A percentile compares a stretch with the other conserved stretches of the same genome.
These are phyloP conservation scores for Pollimyrus isidori DNA, from an alignment of 2,113 vertebrate species.

Conservation along the genomic window DNA sequence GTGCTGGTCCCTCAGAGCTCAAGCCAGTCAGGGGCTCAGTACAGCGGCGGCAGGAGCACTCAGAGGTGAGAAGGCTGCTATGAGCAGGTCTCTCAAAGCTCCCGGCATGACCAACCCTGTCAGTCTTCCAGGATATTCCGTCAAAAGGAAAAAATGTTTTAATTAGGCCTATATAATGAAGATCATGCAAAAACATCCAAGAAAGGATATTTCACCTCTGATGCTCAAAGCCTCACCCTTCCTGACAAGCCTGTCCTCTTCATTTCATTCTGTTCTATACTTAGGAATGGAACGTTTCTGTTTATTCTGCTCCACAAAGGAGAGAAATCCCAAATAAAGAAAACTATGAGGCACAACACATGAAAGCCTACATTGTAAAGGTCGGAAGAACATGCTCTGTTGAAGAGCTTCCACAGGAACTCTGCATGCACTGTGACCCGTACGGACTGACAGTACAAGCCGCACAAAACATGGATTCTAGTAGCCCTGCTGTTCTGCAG, in stretches of 20 bases:
- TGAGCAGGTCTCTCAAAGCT: background rate
- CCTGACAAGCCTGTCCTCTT: background rate
- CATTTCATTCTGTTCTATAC: background rate
- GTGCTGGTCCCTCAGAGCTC: background rate
- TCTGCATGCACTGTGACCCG: background rate
- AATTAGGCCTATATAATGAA: background rate
- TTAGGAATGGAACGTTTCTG: background rate
- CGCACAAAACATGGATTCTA: background rate
- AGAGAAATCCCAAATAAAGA: background rate
- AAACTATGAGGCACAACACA: background rate
- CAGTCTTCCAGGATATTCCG: background rate
- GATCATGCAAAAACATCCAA: background rate
- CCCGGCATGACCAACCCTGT: background rate
- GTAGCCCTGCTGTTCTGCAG: background rate
- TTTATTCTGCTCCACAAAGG: background rate
- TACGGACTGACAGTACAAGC: background rate
- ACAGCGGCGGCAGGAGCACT: background rate
- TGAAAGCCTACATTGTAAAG: background rate
- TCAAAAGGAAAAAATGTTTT: conserved; percentile 2
- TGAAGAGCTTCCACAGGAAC: background rate
- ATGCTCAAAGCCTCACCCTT: background rate
- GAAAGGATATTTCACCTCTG: background rate
- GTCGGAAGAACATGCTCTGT: background rate
- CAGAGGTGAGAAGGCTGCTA: background rate
- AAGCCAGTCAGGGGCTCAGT: background rate